phyloP scores from a whole-genome alignment of 2,888 invertebrate genomes.

The Aethes cnicana region DNA sequence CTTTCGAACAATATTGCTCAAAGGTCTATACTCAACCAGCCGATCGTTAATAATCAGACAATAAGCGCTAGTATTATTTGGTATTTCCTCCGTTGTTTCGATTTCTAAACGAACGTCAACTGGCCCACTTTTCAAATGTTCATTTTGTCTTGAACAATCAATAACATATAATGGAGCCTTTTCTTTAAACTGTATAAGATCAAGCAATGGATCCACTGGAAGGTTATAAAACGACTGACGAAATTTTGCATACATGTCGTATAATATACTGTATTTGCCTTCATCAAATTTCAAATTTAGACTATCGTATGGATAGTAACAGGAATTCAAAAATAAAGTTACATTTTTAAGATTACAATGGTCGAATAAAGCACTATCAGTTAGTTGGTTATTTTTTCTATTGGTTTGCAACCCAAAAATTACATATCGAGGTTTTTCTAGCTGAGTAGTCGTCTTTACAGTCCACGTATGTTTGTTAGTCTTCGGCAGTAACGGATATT shows the following conservation, averaged over 20 bases:
- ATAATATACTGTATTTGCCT: not conserved
- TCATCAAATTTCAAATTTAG: conserved; percentile 43
- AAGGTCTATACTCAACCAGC: conserved; percentile 32
- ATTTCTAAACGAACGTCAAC: conserved; percentile 32
- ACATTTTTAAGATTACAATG: conserved; percentile 48
- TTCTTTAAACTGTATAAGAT: conserved; percentile 20
- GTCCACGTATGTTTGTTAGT: conserved; percentile 47
- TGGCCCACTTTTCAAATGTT: no score
- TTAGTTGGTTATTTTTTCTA: conserved; percentile 41
- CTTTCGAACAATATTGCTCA: conserved; percentile 32
- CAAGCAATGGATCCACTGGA: conserved; percentile 24
- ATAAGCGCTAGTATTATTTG: conserved; percentile 38
- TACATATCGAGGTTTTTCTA: conserved; percentile 55
- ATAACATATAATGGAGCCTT: conserved; percentile 28
- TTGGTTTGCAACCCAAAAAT: conserved; percentile 54
- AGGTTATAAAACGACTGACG: conserved; percentile 31
- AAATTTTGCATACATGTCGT: conserved; percentile 27
- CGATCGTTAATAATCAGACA: conserved; percentile 42
- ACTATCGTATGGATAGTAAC: conserved; percentile 49
- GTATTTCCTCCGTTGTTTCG: conserved; percentile 20
- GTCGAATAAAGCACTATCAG: conserved; percentile 37
- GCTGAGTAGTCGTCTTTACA: conserved; percentile 44
- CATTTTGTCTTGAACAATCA: no score
- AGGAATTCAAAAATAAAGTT: conserved; percentile 49
- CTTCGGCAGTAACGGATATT: conserved; percentile 48